Conservation (phyloP, 2,797 vertebrate genomes). For the Siniperca scherzeri region DNA sequence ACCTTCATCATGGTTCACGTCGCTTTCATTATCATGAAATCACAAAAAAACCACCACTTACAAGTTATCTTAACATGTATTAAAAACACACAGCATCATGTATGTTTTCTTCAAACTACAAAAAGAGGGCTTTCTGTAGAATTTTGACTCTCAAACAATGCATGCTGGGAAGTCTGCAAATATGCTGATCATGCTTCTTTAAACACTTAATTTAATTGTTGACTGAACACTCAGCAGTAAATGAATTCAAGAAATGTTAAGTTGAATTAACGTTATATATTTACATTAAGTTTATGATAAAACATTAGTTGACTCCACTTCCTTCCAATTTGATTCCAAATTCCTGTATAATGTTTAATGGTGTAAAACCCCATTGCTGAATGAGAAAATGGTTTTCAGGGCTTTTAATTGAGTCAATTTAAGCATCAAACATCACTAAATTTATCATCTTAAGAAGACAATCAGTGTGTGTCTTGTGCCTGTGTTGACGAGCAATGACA, state of each 20-base stretch:
- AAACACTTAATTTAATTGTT: not conserved
- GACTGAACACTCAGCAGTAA: not conserved
- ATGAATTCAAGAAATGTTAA: not conserved
- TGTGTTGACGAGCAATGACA: not conserved
- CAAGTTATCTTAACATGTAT: too few relatives aligned
- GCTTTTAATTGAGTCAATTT: not conserved
- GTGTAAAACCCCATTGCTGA: not conserved
- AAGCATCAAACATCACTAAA: not conserved
- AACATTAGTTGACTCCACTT: too few relatives aligned
- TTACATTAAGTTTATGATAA: not conserved
- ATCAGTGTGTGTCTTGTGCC: not conserved
- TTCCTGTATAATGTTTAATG: not conserved
- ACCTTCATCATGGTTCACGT: not conserved
- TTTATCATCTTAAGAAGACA: not conserved
- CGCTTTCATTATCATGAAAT: not conserved
- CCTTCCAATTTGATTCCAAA: not conserved
- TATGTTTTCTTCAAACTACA: not conserved
- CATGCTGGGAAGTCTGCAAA: not conserved
- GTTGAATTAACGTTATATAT: not conserved
- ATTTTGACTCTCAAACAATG: not conserved
- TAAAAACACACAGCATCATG: too few relatives aligned
- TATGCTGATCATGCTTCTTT: not conserved
- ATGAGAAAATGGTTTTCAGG: not conserved
- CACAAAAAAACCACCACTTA: not conserved
- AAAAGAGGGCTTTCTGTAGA: not conserved